phyloP scores from a whole-genome alignment of 2,888 invertebrate species.

The Phengaris alcon region DNA sequence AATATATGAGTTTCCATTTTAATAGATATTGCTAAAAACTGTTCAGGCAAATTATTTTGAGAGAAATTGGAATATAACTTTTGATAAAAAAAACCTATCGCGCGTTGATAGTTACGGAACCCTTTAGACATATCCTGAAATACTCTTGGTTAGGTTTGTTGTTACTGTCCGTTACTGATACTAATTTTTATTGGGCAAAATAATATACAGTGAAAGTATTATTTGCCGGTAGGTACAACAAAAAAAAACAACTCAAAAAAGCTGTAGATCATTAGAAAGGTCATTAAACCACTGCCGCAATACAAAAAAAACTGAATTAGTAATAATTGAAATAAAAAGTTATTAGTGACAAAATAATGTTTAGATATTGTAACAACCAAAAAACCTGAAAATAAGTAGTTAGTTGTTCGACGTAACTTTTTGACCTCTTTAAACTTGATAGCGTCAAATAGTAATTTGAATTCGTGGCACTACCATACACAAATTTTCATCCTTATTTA shows the following conservation, averaged over 20 bases:
- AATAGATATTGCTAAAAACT: too few relatives aligned
- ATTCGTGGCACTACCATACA: slow-evolving; percentile 49
- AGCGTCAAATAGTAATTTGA: slow-evolving; percentile 33
- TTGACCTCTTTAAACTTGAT: background rate
- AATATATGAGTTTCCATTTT: too few relatives aligned
- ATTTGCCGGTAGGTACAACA: too few relatives aligned
- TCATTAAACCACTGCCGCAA: background rate
- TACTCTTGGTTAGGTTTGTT: too few relatives aligned
- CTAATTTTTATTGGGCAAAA: too few relatives aligned
- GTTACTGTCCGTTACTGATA: too few relatives aligned
- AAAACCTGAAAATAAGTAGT: background rate
- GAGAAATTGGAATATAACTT: too few relatives aligned
- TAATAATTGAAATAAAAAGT: background rate
- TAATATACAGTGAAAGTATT: too few relatives aligned
- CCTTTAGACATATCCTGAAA: too few relatives aligned
- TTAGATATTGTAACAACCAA: background rate
- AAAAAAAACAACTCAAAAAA: background rate
- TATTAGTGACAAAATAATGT: background rate
- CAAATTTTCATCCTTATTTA: slow-evolving; percentile 67
- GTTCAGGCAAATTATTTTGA: too few relatives aligned
- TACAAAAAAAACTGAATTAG: background rate
- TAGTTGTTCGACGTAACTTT: background rate
- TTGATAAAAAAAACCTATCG: too few relatives aligned
- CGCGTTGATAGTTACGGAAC: too few relatives aligned
- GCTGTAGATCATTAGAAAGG: background rate